phyloP scores from a whole-genome alignment of 92 coral and sea anemone genomes.

The Plumapathes pennacea region DNA sequence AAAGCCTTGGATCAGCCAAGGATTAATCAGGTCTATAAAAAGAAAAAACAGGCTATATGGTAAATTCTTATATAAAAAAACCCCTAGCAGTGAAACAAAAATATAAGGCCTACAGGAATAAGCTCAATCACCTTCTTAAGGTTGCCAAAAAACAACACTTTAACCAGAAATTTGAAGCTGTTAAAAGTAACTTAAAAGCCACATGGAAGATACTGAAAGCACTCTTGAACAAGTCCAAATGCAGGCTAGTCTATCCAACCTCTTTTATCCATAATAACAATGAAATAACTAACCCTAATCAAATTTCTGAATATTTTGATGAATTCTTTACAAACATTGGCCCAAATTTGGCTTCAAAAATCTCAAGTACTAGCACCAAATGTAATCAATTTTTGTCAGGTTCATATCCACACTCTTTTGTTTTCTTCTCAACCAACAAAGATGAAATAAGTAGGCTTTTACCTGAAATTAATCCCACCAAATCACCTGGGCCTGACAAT shows the following conservation, averaged over 20 bases:
- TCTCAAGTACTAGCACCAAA: too few relatives aligned
- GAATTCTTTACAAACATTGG: neutral
- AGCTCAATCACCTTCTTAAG: too few relatives aligned
- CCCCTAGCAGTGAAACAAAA: neutral
- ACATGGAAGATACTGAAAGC: conserved; percentile 13
- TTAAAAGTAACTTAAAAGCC: neutral
- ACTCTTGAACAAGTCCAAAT: conserved; percentile 2
- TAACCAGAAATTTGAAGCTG: conserved; percentile 2
- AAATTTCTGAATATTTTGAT: conserved; percentile 1
- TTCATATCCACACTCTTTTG: too few relatives aligned
- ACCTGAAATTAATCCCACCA: too few relatives aligned
- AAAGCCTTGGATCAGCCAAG: neutral
- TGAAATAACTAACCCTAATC: conserved; percentile 1
- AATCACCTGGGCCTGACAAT: too few relatives aligned
- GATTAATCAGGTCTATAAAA: conserved; percentile 1
- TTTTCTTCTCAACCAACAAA: too few relatives aligned
- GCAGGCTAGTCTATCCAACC: neutral
- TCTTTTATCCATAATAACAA: neutral
- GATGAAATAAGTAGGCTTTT: too few relatives aligned
- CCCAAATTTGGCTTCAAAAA: neutral
- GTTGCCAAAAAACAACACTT: too few relatives aligned
- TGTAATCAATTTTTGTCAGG: too few relatives aligned
- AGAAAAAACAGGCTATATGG: conserved; percentile 3
- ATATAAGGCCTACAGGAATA: too few relatives aligned
- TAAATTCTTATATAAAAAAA: conserved; percentile 7